phyloP scores from a whole-genome alignment of 2,797 vertebrate genomes.

The Chelon auratus region DNA sequence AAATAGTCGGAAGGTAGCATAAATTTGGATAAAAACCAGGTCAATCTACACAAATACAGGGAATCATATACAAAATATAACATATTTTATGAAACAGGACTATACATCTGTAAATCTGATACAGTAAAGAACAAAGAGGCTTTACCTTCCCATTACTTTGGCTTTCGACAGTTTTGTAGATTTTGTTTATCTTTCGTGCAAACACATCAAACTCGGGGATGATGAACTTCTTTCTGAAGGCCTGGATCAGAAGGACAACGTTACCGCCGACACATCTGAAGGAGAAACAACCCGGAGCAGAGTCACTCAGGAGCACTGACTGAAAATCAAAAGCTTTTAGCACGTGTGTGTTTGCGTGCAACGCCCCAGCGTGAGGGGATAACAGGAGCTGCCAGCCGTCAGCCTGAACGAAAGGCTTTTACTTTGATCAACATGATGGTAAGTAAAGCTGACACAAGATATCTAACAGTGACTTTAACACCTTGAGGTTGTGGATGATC shows the following conservation, averaged over 20 bases:
- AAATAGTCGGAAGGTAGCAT: no score
- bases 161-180: constrained; percentile 83
- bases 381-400: constrained; percentile 42
- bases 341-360: background rate
- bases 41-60: background rate
- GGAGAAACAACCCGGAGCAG: constrained; percentile 5
- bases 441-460: constrained; percentile 15
- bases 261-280: constrained; percentile 89
- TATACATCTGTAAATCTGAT: background rate
- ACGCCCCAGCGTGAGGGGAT: background rate
- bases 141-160: constrained; percentile 83
- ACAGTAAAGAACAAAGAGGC: background rate
- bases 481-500: no score
- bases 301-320: background rate
- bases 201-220: constrained; percentile 92
- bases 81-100: background rate
- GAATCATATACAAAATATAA: background rate
- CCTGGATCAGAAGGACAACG: constrained; percentile 90
- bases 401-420: constrained; percentile 20
- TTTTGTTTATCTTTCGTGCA: constrained; percentile 85
- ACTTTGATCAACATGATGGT: constrained; percentile 23
- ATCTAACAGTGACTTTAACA: background rate
- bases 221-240: constrained; percentile 91
- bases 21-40: no score
- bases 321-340: constrained; percentile 2